A percentile compares a stretch with the other conserved stretches of the same genome.
These are phyloP conservation scores for Lepeophtheirus salmonis DNA, from an alignment of 1,140 invertebrate species.

Conservation along the genomic window DNA sequence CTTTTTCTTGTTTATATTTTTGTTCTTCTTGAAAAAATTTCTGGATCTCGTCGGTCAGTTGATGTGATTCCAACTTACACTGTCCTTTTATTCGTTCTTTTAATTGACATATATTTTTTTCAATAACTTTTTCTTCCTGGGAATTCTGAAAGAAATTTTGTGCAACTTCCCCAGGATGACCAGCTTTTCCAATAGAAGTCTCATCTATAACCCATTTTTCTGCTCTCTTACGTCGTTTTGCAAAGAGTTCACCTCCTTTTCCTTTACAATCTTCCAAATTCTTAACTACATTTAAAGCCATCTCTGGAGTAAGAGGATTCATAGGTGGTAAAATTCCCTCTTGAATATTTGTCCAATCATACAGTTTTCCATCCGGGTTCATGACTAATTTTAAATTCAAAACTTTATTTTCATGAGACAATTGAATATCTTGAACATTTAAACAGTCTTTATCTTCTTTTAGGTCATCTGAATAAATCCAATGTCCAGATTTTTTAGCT, in stretches of 20 bases:
- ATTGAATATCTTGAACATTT: not conserved
- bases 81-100: no score
- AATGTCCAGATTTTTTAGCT: constrained; percentile 12
- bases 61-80: no score
- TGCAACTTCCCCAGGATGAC: no score
- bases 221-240: constrained; percentile 9
- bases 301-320: not conserved
- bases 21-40: no score
- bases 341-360: constrained; percentile 1
- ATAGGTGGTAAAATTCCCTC: not conserved
- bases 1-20: no score
- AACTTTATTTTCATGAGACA: not conserved
- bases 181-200: not conserved
- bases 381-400: constrained; percentile 13
- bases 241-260: constrained; percentile 11
- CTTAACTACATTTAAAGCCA: not conserved
- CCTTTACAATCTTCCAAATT: constrained; percentile 3
- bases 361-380: constrained; percentile 13
- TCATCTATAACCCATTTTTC: constrained; percentile 18
- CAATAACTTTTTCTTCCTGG: no score
- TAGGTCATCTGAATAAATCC: not conserved
- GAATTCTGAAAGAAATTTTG: no score
- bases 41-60: no score
- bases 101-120: no score
- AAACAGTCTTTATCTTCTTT: not conserved